phyloP scores from a whole-genome alignment of 2,888 invertebrate genomes.

The Schizotus pectinicornis region DNA sequence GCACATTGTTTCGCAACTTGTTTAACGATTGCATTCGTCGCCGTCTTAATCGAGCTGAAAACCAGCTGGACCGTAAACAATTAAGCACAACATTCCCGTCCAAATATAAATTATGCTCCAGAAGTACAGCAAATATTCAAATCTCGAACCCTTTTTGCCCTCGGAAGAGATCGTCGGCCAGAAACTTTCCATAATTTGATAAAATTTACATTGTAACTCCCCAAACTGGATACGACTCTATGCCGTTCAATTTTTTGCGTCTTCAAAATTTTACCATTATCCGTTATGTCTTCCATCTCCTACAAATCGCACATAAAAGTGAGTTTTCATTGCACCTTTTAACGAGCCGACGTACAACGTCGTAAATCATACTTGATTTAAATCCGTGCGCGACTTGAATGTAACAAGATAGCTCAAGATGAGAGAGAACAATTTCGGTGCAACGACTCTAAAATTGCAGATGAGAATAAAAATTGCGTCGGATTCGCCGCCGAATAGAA shows the following conservation, averaged over 20 bases:
- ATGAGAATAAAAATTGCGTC: no score
- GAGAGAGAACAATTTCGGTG: slow-evolving; percentile 29
- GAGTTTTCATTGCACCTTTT: background rate
- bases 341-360: slow-evolving; percentile 15
- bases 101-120: slow-evolving; percentile 28
- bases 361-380: slow-evolving; percentile 29
- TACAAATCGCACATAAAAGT: no score
- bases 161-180: no score
- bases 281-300: no score
- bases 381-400: slow-evolving; percentile 29
- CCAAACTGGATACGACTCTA: no score
- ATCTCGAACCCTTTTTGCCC: no score
- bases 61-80: slow-evolving; percentile 28
- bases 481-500: no score
- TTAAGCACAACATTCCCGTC: slow-evolving; percentile 30
- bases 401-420: slow-evolving; percentile 28
- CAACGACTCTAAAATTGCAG: no score
- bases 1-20: slow-evolving; percentile 24
- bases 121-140: slow-evolving; percentile 19
- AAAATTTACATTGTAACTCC: no score
- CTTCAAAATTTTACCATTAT: no score
- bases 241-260: no score
- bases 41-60: slow-evolving; percentile 31
- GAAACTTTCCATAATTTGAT: no score
- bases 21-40: slow-evolving; percentile 23